Conservation (phyloP, 1,140 invertebrate genomes). For the Planococcus citri region DNA sequence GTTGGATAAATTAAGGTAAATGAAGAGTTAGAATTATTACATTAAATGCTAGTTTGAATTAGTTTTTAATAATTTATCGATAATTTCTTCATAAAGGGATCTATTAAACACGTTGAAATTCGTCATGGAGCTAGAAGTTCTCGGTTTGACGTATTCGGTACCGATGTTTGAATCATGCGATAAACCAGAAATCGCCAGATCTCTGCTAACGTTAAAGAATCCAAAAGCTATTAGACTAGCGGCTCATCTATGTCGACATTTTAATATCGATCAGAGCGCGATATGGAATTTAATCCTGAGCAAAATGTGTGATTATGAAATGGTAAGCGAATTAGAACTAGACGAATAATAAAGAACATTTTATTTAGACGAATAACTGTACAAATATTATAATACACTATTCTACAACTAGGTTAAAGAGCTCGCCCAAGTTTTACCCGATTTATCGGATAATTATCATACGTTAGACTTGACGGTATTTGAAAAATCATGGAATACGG, state of each 20-base stretch:
- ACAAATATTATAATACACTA: neutral
- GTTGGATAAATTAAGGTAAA: slow-evolving; percentile 26
- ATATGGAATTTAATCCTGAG: neutral
- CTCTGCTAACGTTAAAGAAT: slow-evolving; percentile 29
- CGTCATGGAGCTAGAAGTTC: slow-evolving; percentile 34
- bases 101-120: slow-evolving; percentile 34
- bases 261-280: neutral
- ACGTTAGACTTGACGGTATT: slow-evolving; percentile 18
- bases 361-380: slow-evolving; percentile 2
- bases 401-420: slow-evolving; percentile 21
- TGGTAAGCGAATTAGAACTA: slow-evolving; percentile 20
- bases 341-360: slow-evolving; percentile 17
- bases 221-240: slow-evolving; percentile 23
- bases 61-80: slow-evolving; percentile 14
- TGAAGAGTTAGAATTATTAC: slow-evolving; percentile 29
- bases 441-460: slow-evolving; percentile 24
- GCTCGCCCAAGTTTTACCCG: slow-evolving; percentile 17
- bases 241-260: slow-evolving; percentile 10
- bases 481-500: slow-evolving; percentile 23
- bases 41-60: neutral
- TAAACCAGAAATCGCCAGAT: slow-evolving; percentile 33
- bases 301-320: slow-evolving; percentile 21
- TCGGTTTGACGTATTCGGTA: slow-evolving; percentile 35
- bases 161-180: slow-evolving; percentile 31
- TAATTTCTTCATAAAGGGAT: slow-evolving; percentile 15